These are phyloP conservation scores for Micromys minutus DNA, from an alignment of 2,113 vertebrate genomes.

Conservation along the genomic window DNA sequence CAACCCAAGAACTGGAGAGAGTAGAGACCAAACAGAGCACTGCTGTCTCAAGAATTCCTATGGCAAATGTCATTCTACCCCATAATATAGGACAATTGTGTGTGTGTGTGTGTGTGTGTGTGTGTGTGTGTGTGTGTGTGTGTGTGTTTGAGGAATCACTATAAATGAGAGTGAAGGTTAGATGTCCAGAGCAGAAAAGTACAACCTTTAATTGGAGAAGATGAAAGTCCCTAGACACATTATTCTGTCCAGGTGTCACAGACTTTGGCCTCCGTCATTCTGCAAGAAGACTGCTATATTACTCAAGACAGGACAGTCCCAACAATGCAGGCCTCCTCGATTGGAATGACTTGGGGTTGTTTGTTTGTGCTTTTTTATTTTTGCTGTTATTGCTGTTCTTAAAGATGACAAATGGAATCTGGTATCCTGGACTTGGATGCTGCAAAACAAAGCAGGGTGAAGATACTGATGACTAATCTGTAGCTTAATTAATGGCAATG, in stretches of 20 bases:
- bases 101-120: conserved; percentile 24
- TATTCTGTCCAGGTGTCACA: neutral
- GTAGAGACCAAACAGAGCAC: conserved; percentile 26
- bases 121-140: conserved; percentile 43
- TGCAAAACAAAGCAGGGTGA: neutral
- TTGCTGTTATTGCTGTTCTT: neutral
- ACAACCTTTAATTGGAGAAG: conserved; percentile 26
- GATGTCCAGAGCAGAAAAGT: neutral
- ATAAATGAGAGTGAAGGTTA: conserved; percentile 41
- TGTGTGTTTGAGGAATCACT: conserved; percentile 49
- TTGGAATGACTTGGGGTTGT: neutral
- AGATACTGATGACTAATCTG: conserved; percentile 20
- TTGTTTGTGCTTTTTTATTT: neutral
- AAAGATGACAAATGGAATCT: conserved; percentile 39
- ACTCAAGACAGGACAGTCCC: neutral
- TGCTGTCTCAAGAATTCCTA: conserved; percentile 41
- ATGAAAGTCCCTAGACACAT: neutral
- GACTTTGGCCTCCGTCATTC: neutral
- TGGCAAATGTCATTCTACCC: conserved; percentile 41
- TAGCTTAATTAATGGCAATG: conserved; percentile 14
- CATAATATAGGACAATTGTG: conserved; percentile 28
- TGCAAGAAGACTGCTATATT: conserved; percentile 26
- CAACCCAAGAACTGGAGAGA: conserved; percentile 26
- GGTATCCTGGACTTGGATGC: conserved; percentile 5
- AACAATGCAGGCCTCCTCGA: neutral